Evolutionary conservation across 2,113 vertebrate species (phyloP), one percentile per base, ranked within the genome.

Genomic region (Corvus hawaiiensis): DNA sequence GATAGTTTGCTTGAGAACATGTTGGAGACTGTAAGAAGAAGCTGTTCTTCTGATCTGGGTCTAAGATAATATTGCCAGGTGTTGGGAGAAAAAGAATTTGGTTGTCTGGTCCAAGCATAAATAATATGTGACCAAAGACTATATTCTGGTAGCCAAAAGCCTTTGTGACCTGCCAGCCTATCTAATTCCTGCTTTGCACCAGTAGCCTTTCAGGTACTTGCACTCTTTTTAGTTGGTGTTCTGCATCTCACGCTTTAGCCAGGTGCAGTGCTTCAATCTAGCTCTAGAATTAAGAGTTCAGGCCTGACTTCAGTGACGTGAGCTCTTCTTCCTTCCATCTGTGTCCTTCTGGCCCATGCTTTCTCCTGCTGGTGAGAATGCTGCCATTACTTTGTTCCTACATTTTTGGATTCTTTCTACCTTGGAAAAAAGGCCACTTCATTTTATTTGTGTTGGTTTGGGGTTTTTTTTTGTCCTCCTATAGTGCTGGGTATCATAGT

Each of bases 141-240:
- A 7, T 59, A 13, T 80, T 71, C 17, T 49, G 3, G 28, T 73
- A 14, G 14, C 33, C 13, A 2, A 51, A 87, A 72, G 27, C 18
- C 37, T 49, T 8, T 46, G 19, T 58, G 41, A 27, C 39, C 2
- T 43, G 7, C 19, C 19, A 78, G 3, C 12, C 35, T 44, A 0
- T 56, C 14, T 23, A 43, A 33, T 51, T 59, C 6, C 7, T 64
- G 19, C 28, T 6, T 74, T 74, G 39, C 6, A 28, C 26, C 22
- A 13, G 3, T 48, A 74, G 30, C 41, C 2, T 2, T 59, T 87
- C 11, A 32, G 28, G 6, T 78, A 8, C 22, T 56, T 80, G 6
- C 0, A 3, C 30, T 43, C 7, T 32, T 37, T 20, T 28, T 11
- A 32, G 10, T 26, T 1, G 0, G 0, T 62, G 6, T 51, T 55